Percentiles rank a stretch among this genome's conserved stretches.
phyloP scores from a whole-genome alignment of 1,140 invertebrate species.

The Trialeurodes vaporariorum region DNA sequence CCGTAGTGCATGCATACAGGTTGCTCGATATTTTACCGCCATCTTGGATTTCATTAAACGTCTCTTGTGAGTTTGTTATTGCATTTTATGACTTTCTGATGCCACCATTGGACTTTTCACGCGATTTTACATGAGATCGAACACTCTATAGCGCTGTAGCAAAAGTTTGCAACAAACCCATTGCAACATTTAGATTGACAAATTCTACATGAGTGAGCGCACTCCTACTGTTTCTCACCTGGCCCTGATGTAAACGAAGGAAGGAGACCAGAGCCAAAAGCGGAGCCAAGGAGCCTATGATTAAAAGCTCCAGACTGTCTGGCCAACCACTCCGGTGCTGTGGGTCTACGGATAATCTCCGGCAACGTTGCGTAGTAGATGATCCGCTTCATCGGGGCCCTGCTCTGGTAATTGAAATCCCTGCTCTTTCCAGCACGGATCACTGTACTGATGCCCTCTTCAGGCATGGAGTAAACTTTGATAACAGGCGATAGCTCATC shows the following conservation, averaged over 20 bases:
- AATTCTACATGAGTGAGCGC: too few species aligned
- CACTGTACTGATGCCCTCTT: background rate
- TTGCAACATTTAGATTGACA: background rate
- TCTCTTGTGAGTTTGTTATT: background rate
- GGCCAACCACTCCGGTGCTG: background rate
- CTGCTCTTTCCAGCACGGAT: background rate
- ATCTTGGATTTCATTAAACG: background rate
- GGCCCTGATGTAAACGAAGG: background rate
- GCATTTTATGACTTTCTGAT: background rate
- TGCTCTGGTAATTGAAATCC: background rate
- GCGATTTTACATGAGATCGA: background rate
- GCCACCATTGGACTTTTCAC: background rate
- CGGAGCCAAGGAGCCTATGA: background rate
- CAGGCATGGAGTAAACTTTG: background rate
- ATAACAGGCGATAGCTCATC: background rate
- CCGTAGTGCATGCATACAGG: too few species aligned
- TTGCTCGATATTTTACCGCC: too few species aligned
- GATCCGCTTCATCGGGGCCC: slow-evolving; percentile 29
- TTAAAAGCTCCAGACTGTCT: background rate
- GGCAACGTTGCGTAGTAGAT: slow-evolving; percentile 40
- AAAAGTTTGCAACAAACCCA: background rate
- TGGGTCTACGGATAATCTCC: slow-evolving; percentile 35
- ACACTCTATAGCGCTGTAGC: too few species aligned
- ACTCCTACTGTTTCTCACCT: background rate
- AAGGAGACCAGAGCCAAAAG: background rate